Percentiles rank a stretch among this genome's conserved stretches.
These are phyloP conservation scores for Ficedula albicollis DNA, from an alignment of 2,797 vertebrate species.

Conservation along the genomic window DNA sequence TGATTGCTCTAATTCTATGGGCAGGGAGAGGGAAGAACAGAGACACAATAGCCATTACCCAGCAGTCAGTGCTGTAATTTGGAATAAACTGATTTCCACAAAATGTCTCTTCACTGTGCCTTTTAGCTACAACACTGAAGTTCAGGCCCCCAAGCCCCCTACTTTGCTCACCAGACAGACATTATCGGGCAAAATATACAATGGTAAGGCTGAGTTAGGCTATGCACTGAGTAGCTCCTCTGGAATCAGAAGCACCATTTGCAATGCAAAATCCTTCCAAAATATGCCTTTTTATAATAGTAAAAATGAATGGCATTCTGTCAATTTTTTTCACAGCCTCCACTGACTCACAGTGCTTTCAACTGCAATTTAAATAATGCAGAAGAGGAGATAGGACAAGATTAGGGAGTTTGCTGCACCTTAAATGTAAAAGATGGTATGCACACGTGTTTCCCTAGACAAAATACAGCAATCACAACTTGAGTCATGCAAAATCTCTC, in stretches of 20 bases:
- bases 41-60: not conserved
- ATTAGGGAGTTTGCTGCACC: not conserved
- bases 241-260: not conserved
- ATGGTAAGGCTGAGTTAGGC: not conserved
- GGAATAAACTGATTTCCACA: not conserved
- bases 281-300: not conserved
- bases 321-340: not conserved
- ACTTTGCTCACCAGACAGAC: not conserved
- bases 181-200: not conserved
- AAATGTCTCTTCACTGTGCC: not conserved
- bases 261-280: not conserved
- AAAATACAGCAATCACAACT: not conserved
- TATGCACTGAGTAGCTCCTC: not conserved
- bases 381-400: not conserved
- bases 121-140: not conserved
- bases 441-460: not conserved
- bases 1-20: not conserved
- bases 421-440: not conserved
- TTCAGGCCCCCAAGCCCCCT: not conserved
- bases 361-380: conserved; percentile 17
- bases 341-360: not conserved
- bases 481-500: not conserved
- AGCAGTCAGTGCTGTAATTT: not conserved
- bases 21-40: not conserved
- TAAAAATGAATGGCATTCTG: not conserved